These are phyloP conservation scores for Copidosoma floridanum DNA, from an alignment of 1,140 invertebrate genomes.

Conservation along the genomic window DNA sequence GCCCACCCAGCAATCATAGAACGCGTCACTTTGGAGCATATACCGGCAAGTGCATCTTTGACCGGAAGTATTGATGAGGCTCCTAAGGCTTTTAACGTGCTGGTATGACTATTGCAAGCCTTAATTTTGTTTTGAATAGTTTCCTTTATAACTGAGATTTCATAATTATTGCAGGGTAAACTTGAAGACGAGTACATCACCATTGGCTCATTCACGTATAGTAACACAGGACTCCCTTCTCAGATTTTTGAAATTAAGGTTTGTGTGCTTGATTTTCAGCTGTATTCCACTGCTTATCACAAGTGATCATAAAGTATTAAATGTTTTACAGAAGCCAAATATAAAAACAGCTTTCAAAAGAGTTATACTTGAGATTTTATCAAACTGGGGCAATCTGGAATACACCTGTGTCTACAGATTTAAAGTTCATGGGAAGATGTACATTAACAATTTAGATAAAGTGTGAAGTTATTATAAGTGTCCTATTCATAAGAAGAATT, in stretches of 20 bases:
- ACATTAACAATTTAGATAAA: no score
- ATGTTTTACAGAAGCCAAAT: slow-evolving; percentile 33
- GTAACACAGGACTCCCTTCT: slow-evolving; percentile 32
- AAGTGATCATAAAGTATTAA: slow-evolving; percentile 11
- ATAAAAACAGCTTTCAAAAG: slow-evolving; percentile 31
- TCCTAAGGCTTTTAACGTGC: slow-evolving; percentile 81
- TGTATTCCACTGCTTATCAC: not conserved
- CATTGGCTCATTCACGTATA: slow-evolving; percentile 34
- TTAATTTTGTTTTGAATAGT: slow-evolving; percentile 11
- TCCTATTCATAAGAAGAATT: not conserved
- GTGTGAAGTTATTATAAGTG: not conserved
- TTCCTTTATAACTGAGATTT: slow-evolving; percentile 7
- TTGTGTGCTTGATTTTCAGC: slow-evolving; percentile 3
- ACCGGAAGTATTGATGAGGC: slow-evolving; percentile 86
- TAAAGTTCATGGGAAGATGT: slow-evolving; percentile 80
- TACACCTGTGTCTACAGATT: slow-evolving; percentile 96
- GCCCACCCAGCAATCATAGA: slow-evolving; percentile 51
- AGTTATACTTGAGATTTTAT: slow-evolving; percentile 69
- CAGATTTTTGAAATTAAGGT: slow-evolving; percentile 42
- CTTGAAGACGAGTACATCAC: slow-evolving; percentile 4
- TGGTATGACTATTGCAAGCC: slow-evolving; percentile 56
- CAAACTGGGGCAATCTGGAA: slow-evolving; percentile 87
- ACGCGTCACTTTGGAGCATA: slow-evolving; percentile 86
- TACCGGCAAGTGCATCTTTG: slow-evolving; percentile 69
- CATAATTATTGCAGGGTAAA: slow-evolving; percentile 24